These are phyloP conservation scores for Gnatocerus cornutus DNA, from an alignment of 2,888 invertebrate genomes.

Conservation along the genomic window DNA sequence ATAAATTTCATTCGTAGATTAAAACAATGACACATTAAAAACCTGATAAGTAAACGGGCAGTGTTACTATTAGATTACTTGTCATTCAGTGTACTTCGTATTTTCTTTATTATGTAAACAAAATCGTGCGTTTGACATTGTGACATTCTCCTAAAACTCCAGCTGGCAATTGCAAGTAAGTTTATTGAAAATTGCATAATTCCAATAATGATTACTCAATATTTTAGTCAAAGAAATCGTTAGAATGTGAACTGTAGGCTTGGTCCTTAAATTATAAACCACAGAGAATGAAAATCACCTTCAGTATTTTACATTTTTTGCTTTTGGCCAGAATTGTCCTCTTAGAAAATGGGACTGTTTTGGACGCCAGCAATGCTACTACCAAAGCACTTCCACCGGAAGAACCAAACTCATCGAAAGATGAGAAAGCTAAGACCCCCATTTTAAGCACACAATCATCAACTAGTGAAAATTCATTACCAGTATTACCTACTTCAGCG, in stretches of 20 bases:
- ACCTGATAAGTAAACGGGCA: neutral
- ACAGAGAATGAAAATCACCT: neutral
- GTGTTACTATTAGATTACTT: neutral
- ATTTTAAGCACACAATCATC: neutral
- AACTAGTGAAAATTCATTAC: neutral
- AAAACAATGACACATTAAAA: constrained; percentile 4
- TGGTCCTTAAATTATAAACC: neutral
- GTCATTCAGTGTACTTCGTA: neutral
- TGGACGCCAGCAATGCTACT: neutral
- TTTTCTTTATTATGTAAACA: neutral
- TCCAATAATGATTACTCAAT: neutral
- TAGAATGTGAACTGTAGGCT: neutral
- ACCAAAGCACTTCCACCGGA: neutral
- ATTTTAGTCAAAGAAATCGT: neutral
- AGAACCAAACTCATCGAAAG: neutral
- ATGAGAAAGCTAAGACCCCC: neutral
- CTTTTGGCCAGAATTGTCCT: neutral
- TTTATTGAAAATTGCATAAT: neutral
- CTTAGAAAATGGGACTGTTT: neutral
- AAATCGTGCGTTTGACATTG: neutral
- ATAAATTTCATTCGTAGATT: neutral
- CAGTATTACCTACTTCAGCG: neutral
- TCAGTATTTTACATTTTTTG: neutral
- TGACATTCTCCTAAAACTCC: neutral
- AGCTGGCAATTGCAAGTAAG: neutral